Base-by-base conservation (phyloP, 1,140 invertebrate genomes). In the Cydia strobilella region DNA sequence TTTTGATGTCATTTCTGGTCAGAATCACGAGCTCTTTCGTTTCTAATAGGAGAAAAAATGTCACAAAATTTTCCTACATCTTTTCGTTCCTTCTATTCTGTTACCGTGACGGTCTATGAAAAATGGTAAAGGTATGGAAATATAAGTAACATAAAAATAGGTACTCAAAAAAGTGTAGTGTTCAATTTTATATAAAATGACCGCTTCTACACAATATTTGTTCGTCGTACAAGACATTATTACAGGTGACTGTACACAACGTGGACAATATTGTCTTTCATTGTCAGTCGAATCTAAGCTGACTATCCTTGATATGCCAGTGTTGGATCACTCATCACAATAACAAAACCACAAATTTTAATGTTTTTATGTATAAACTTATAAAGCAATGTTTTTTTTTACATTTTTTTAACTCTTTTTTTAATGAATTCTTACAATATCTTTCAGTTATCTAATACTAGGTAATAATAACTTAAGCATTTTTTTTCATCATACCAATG, bases 191-290 rank as follows among this genome's bases (percentile, higher is more conserved):
- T 10, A 39, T 45, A 4, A 13, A 45, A 45, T 45, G 1, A 39
- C 7, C 2, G n/a, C 42, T 15, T 45, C 42, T 45, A 15, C 42
- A 45, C 42, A 45, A 45, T 45, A 39, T 45, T 45, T 13, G 10
- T 42, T 45, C 12, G 42, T 45, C 7, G 13, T 13, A 13, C 42
- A 45, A 45, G 6, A 51, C 4, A 51, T 51, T 51, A 51, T 51
- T 51, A 12, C 15, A 51, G n/a, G 4, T 51, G 75, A 69, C 73
- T 74, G 72, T 76, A 72, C 45, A 27, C 62, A 45, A 69, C 54
- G 79, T 84, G 71, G 82, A 84, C 84, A 83, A 85, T 89, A 89
- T 88, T 87, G 88, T 88, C 87, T 86, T 88, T 86, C 76, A 59
- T 84, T 76, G 76, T 84, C 82, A 88, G 83, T 87, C 82, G 77